Evolutionary conservation across 2,888 invertebrate species (phyloP), one percentile per base, ranked within the genome.

Genomic region (Corythucha ciliata): DNA sequence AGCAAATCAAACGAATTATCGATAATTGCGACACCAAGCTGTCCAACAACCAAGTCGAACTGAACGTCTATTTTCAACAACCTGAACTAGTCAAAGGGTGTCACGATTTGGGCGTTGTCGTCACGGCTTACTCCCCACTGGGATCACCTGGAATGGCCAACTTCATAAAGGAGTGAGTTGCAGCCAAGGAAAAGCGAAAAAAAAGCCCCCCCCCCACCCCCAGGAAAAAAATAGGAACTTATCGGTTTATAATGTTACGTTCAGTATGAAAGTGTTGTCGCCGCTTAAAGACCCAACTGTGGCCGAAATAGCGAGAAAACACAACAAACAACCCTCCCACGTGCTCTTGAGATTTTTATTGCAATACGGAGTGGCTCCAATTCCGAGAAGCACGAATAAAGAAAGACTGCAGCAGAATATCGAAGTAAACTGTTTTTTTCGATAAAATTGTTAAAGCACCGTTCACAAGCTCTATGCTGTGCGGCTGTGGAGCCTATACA

Each of bases 61-160:
- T 84, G 45, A 84, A 88, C 63, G 80, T 83, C 0, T 80, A 83
- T 65, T 74, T 83, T 59, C 86, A 85, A 65, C 87, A 88, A 65
- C 67, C 70, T 53, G 70, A 76, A 16, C 64, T 88, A 45, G 70
- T 77, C 20, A 67, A 76, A 39, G 74, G 76, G 59, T 86, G 86
- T 63, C 68, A 70, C 18, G 68, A 73, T 25, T 68, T 79, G 54
- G 70, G 77, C 42, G 80, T 88, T 45, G 70, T 73, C 1, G 67
- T 83, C 22, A 81, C 80, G 3, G 83, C 80, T 0, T 84, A 81
- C 64, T 78, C 81, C 26, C 83, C 84, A 1, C 67, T 83, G 12
- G 83, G 80, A 10, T 83, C 83, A 55, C 83, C 83, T 4, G 80
- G 79, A 34, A 8, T n/a, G 14, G 6, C 6, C 24, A 26, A 44